These are phyloP conservation scores for Cirrhinus molitorella DNA, from an alignment of 2,797 vertebrate species.

Conservation along the genomic window DNA sequence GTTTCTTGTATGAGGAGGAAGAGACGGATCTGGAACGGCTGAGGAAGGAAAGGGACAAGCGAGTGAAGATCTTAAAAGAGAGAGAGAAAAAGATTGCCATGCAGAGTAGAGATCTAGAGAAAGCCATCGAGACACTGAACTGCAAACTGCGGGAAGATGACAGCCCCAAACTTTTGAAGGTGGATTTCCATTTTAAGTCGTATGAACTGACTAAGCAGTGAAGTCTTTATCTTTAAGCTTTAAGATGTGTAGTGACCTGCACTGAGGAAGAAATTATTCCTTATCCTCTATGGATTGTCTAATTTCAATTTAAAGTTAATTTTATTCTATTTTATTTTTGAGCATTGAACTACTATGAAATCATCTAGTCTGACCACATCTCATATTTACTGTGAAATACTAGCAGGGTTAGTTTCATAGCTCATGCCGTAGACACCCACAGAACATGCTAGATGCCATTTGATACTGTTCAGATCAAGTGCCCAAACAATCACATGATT, in stretches of 20 bases:
- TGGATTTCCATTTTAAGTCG: conserved; percentile 59
- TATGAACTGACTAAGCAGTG: conserved; percentile 8
- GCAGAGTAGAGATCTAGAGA: conserved; percentile 76
- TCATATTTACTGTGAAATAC: neutral
- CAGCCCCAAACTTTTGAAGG: conserved; percentile 77
- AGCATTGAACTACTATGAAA: neutral
- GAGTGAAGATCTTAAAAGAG: conserved; percentile 76
- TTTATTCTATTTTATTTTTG: neutral
- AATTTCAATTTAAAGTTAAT: neutral
- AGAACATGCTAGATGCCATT: conserved; percentile 59
- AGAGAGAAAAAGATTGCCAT: conserved; percentile 77
- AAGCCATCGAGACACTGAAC: conserved; percentile 75
- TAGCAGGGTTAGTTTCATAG: conserved; percentile 1
- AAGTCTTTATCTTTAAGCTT: conserved; percentile 27
- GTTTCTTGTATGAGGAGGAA: conserved; percentile 79
- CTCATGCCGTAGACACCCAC: conserved; percentile 36
- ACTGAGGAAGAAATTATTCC: neutral
- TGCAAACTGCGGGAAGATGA: conserved; percentile 79
- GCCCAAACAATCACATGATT: conserved; percentile 29
- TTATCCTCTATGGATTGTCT: conserved; percentile 7
- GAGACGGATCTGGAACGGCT: conserved; percentile 73
- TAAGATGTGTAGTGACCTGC: neutral
- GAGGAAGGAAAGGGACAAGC: conserved; percentile 73
- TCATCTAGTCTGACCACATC: neutral
- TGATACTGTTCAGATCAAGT: conserved; percentile 47